Conservation (phyloP, 2,888 invertebrate genomes). For the Megalurothrips usitatus region DNA sequence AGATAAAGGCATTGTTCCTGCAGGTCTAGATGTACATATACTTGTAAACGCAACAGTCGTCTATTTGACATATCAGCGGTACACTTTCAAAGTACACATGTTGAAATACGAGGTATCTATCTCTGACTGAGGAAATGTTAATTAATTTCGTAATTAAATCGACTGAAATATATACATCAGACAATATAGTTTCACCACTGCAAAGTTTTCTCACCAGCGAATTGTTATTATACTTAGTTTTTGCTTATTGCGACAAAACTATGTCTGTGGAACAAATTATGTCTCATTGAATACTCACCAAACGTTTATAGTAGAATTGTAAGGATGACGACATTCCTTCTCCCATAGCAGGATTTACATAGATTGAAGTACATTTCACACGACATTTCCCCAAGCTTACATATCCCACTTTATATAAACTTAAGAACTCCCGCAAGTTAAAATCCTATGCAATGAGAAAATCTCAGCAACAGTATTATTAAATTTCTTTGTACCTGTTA, state of each 20-base stretch:
- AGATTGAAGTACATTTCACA: no score
- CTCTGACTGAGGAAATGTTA: constrained; percentile 7
- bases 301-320: no score
- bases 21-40: no score
- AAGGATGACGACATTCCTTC: no score
- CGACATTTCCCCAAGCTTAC: not conserved
- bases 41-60: not conserved
- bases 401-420: not conserved
- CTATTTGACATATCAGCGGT: constrained; percentile 3
- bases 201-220: not conserved
- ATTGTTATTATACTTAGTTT: no score
- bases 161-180: not conserved
- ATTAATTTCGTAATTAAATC: not conserved
- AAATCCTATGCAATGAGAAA: not conserved
- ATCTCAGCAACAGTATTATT: not conserved
- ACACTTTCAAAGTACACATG: not conserved
- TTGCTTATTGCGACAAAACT: no score
- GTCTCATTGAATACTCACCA: no score
- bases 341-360: no score
- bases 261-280: no score
- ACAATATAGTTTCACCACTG: constrained; percentile 2
- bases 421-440: not conserved
- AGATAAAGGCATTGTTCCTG: not conserved
- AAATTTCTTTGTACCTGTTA: constrained; percentile 1
- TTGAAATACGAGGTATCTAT: not conserved